These are phyloP conservation scores for Chrysolina haemoptera DNA, from an alignment of 2,888 invertebrate species.

Conservation along the genomic window DNA sequence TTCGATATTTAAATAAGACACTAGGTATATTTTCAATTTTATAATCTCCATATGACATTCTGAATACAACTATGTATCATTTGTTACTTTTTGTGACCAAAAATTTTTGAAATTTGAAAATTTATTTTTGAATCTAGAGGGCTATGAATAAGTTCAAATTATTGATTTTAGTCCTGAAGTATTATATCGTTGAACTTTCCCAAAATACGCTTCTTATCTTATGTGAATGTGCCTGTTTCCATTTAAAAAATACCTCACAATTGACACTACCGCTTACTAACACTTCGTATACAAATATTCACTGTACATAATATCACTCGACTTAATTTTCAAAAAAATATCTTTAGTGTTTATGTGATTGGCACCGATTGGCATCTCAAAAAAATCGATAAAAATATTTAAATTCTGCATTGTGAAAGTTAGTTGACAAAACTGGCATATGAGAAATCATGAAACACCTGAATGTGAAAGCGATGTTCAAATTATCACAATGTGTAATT, in stretches of 20 bases:
- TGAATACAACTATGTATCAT: no score
- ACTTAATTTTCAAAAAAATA: background rate
- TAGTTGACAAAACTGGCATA: background rate
- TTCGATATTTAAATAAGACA: no score
- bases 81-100: no score
- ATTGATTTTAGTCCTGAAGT: no score
- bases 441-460: background rate
- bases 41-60: no score
- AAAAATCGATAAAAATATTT: background rate
- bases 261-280: constrained; percentile 15
- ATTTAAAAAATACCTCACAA: background rate
- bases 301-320: constrained; percentile 23
- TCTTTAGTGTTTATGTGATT: background rate
- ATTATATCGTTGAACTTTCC: background rate
- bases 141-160: no score
- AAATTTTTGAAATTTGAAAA: no score
- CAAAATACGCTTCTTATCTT: background rate
- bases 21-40: no score
- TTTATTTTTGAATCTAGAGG: no score
- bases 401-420: background rate
- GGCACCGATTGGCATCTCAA: constrained; percentile 2
- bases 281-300: constrained; percentile 26
- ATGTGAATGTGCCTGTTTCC: background rate
- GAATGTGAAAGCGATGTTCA: no score
- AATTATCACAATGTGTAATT: no score